These are phyloP conservation scores for Spea hammondii DNA, from an alignment of 2,797 vertebrate genomes.

Conservation along the genomic window DNA sequence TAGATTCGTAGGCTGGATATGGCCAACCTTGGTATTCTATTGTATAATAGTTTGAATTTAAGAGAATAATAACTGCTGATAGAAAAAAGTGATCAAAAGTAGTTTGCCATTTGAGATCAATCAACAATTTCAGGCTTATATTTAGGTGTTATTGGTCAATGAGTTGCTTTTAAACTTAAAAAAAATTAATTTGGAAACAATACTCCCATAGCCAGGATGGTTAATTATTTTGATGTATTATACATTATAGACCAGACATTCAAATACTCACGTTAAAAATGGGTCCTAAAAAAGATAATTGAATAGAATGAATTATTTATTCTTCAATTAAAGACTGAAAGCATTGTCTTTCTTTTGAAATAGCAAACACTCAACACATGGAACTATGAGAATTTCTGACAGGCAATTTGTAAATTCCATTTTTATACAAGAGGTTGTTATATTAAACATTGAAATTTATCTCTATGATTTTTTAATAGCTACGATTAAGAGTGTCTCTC, in stretches of 20 bases:
- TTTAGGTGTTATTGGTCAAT: conserved; percentile 15
- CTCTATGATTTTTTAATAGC: no score
- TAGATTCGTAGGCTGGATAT: no score
- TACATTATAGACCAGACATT: background rate
- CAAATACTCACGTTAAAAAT: conserved; percentile 1
- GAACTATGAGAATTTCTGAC: background rate
- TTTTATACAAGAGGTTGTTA: background rate
- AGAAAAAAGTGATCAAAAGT: no score
- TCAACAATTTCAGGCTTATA: background rate
- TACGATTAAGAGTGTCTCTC: no score
- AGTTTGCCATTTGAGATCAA: no score
- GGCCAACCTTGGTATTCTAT: no score
- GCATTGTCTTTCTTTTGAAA: background rate
- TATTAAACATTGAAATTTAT: background rate
- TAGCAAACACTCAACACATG: background rate
- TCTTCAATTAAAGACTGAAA: background rate
- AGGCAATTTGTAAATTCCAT: background rate
- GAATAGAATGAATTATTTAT: conserved; percentile 7
- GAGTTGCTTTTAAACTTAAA: conserved; percentile 9
- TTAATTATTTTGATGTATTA: background rate
- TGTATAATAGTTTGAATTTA: no score
- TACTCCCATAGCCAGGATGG: background rate
- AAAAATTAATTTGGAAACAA: conserved; percentile 22
- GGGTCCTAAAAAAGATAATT: conserved; percentile 7
- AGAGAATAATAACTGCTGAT: no score